phyloP scores from a whole-genome alignment of 2,113 vertebrate species.

The Beaufortia kweichowensis region DNA sequence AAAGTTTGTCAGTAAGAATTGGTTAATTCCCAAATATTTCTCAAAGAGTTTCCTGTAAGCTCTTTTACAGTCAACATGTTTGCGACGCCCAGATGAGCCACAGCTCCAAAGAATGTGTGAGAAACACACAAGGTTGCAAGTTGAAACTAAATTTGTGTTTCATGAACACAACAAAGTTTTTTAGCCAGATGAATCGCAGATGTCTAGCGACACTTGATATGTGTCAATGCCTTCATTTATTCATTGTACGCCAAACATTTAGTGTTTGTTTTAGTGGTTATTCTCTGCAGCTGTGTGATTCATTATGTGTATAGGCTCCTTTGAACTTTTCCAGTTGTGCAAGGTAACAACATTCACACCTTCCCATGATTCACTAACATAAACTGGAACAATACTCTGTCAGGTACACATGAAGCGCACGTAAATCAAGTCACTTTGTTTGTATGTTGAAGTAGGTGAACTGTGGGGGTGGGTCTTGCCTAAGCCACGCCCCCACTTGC shows the following conservation, averaged over 20 bases:
- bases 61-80: conserved; percentile 37
- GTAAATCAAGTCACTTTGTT: conserved; percentile 30
- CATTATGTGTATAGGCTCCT: background rate
- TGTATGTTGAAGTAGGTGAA: conserved; percentile 44
- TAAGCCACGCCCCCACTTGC: conserved; percentile 38
- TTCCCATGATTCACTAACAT: conserved; percentile 9
- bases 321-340: conserved; percentile 14
- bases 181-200: conserved; percentile 16
- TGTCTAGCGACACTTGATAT: background rate
- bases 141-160: conserved; percentile 1
- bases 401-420: background rate
- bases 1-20: conserved; percentile 7
- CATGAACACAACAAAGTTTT: background rate
- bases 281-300: conserved; percentile 1
- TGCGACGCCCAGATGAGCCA: conserved; percentile 9
- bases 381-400: conserved; percentile 28
- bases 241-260: background rate
- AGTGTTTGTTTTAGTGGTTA: conserved; percentile 27
- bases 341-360: conserved; percentile 15
- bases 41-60: conserved; percentile 38
- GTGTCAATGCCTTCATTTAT: background rate
- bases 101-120: background rate
- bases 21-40: conserved; percentile 42
- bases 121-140: conserved; percentile 8
- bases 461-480: conserved; percentile 33